These are phyloP conservation scores for Eptesicus fuscus DNA, from an alignment of 2,113 vertebrate species.

Conservation along the genomic window DNA sequence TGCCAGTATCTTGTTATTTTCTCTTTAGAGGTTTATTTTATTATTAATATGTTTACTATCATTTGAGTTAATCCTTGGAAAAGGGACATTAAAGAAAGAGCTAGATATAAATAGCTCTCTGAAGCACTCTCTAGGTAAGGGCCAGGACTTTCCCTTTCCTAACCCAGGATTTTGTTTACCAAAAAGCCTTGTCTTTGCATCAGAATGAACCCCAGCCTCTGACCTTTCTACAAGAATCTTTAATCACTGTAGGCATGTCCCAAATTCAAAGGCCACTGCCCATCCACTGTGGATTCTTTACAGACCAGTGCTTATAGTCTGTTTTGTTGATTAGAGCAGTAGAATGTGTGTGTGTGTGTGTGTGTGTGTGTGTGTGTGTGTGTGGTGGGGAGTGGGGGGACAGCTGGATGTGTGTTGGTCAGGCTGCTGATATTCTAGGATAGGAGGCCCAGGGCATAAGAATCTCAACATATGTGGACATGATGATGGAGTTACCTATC, in stretches of 20 bases:
- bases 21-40: not conserved
- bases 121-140: not conserved
- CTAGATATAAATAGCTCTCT: not conserved
- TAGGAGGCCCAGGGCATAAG: not conserved
- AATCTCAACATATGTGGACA: accelerated
- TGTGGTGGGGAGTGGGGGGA: too few species aligned
- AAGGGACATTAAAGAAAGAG: not conserved
- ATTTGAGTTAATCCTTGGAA: not conserved
- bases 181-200: not conserved
- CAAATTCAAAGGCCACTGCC: not conserved
- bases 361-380: not conserved
- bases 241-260: not conserved
- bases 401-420: not conserved
- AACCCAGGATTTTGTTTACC: not conserved
- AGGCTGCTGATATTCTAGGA: not conserved
- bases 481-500: too few species aligned
- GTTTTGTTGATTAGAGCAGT: not conserved
- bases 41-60: not conserved
- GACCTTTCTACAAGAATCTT: not conserved
- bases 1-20: not conserved
- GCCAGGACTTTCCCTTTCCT: not conserved
- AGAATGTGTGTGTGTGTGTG: not conserved
- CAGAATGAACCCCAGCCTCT: not conserved
- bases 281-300: not conserved
- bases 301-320: not conserved